A percentile compares a stretch with the other conserved stretches of the same genome.
phyloP scores from a whole-genome alignment of 2,888 invertebrate species.

The Cancer borealis region DNA sequence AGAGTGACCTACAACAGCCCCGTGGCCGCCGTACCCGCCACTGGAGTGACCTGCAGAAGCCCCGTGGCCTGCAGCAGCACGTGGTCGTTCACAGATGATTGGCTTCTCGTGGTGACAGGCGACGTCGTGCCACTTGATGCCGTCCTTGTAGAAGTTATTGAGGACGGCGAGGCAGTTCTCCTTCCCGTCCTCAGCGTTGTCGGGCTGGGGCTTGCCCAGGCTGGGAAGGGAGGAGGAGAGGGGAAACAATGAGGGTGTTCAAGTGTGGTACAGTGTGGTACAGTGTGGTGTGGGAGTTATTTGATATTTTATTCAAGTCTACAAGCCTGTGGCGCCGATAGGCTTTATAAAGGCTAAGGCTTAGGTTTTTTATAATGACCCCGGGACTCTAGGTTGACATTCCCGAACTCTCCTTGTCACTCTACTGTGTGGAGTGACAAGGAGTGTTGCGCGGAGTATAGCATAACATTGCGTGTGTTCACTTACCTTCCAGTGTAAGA shows the following conservation, averaged over 20 bases:
- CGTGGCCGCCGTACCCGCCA: not conserved
- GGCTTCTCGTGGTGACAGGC: conserved; percentile 96
- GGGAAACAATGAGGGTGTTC: not conserved
- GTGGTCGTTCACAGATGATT: conserved; percentile 93
- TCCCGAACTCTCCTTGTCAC: too few species aligned
- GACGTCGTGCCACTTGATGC: conserved; percentile 96
- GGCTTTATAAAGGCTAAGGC: too few species aligned
- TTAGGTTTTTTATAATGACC: too few species aligned
- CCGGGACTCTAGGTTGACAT: too few species aligned
- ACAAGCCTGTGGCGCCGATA: too few species aligned
- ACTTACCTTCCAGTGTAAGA: conserved; percentile 69
- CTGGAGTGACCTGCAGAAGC: not conserved
- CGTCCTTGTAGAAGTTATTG: conserved; percentile 95
- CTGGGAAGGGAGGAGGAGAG: conserved; percentile 59
- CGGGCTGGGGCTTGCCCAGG: conserved; percentile 76
- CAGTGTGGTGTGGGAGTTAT: not conserved
- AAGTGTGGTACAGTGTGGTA: not conserved
- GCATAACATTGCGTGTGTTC: too few species aligned
- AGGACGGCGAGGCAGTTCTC: conserved; percentile 92
- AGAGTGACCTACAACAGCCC: not conserved
- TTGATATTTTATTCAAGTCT: too few species aligned
- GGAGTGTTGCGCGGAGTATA: too few species aligned
- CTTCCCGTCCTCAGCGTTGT: conserved; percentile 84
- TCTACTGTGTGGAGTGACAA: too few species aligned
- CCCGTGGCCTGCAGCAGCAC: conserved; percentile 80